Percentiles rank a stretch among this genome's conserved stretches.
phyloP scores from a whole-genome alignment of 1,140 invertebrate genomes.

The Helicoverpa armigera region DNA sequence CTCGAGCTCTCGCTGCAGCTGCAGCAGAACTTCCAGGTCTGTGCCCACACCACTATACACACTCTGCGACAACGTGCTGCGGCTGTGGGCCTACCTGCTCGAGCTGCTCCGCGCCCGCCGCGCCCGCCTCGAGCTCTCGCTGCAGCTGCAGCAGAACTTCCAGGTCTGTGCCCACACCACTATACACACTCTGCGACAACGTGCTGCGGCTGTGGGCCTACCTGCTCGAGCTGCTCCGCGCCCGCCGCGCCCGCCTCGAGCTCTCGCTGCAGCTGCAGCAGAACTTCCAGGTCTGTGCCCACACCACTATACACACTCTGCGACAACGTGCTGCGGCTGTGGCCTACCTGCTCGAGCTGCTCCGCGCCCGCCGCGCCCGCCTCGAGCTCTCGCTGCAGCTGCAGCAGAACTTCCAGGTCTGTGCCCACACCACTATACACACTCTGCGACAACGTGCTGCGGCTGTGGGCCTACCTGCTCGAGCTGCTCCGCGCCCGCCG shows the following conservation, averaged over 20 bases:
- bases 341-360: constrained; percentile 36
- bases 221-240: constrained; percentile 87
- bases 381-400: constrained; percentile 97
- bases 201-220: too few species aligned
- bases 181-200: neutral
- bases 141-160: constrained; percentile 99
- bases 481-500: constrained; percentile 97
- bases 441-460: constrained; percentile 95
- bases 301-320: neutral
- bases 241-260: constrained; percentile 97
- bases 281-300: constrained; percentile 95
- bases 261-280: constrained; percentile 97
- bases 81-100: constrained; percentile 98
- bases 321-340: too few species aligned
- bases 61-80: constrained; percentile 95
- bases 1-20: constrained; percentile 97
- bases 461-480: constrained; percentile 98
- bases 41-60: neutral
- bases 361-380: constrained; percentile 96
- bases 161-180: constrained; percentile 86
- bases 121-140: constrained; percentile 96
- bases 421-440: neutral
- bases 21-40: constrained; percentile 98
- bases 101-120: constrained; percentile 97
- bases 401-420: constrained; percentile 98